A percentile compares a stretch with the other conserved stretches of the same genome.
Evolutionary conservation across 2,113 vertebrate species (phyloP).

Genomic region (Vanacampus margaritifer): DNA sequence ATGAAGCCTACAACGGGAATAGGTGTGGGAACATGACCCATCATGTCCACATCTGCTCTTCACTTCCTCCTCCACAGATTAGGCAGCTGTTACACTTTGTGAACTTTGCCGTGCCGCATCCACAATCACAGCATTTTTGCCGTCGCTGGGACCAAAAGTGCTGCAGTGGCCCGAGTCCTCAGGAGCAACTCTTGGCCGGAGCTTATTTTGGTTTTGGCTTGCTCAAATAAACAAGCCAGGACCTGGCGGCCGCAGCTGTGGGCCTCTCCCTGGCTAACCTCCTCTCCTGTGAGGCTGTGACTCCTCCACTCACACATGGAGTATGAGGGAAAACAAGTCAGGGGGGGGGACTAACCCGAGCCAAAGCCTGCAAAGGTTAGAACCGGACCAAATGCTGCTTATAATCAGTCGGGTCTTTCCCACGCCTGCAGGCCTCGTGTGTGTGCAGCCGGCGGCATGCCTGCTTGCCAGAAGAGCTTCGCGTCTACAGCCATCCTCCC

Average conservation of each 20-base stretch:
- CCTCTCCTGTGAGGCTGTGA: constrained; percentile 55
- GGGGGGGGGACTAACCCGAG: constrained; percentile 39
- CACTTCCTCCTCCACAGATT: constrained; percentile 44
- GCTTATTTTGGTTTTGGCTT: constrained; percentile 75
- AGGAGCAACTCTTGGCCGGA: constrained; percentile 64
- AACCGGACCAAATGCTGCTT: constrained; percentile 63
- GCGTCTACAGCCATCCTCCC: constrained; percentile 59
- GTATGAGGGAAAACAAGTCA: constrained; percentile 49
- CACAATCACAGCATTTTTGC: constrained; percentile 53
- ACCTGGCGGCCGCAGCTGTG: constrained; percentile 62
- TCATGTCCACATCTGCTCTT: constrained; percentile 50
- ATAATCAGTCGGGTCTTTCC: constrained; percentile 72
- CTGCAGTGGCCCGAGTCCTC: constrained; percentile 55
- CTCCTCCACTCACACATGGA: constrained; percentile 52
- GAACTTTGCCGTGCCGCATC: constrained; percentile 43
- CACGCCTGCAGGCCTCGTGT: constrained; percentile 65
- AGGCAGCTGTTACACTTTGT: constrained; percentile 56
- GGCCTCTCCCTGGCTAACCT: constrained; percentile 65
- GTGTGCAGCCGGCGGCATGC: constrained; percentile 60
- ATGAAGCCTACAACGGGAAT: constrained; percentile 54
- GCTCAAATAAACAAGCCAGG: constrained; percentile 72
- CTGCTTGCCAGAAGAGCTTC: constrained; percentile 62
- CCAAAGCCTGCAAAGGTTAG: constrained; percentile 60
- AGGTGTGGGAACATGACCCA: constrained; percentile 60
- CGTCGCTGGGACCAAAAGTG: constrained; percentile 65